Base-by-base conservation (phyloP, 2,888 invertebrate genomes). In the Thalpophila matura region DNA sequence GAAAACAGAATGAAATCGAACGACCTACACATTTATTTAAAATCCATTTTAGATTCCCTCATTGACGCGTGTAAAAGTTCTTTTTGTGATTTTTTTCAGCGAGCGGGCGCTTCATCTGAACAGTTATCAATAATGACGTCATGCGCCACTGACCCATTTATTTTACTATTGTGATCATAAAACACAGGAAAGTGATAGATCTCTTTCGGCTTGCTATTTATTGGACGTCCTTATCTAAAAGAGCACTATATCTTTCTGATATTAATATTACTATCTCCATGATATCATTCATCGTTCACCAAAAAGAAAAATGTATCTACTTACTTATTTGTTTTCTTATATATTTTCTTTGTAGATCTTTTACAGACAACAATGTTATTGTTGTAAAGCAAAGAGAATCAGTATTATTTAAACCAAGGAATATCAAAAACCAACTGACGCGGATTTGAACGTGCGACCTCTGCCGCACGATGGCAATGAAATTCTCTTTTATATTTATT, bases 81-180 rank as follows among this genome's bases (percentile, higher is more conserved):
- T 38, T 59, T n/a, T 10, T 22, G n/a, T 43, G 18, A 56, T 68
- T 61, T 49, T n/a, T 38, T 37, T 35, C 29, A 37, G 14, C 51
- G 74, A 78, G 66, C 49, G 45, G 35, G 56, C 31, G 51, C 59
- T 51, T 62, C 60, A 68, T 71, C 69, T 66, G 54, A 74, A 60
- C 54, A 38, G 37, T 31, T 31, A 33, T 37, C 68, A 55, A 57
- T 73, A 70, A 62, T 74, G 74, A 60, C 65, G 70, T 71, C 77
- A 80, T 73, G 72, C 81, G 77, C 75, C 77, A 79, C 81, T 84
- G 87, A 86, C 88, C 81, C 81, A 71, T 86, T 86, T 82, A 79
- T 81, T 88, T 87, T 83, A 85, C 78, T 84, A 79, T 82, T 81
- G 74, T 78, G 81, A 78, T 81, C 83, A 81, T 88, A 87, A 88